Conservation (phyloP, 2,797 vertebrate species). For the Argya squamiceps region DNA sequence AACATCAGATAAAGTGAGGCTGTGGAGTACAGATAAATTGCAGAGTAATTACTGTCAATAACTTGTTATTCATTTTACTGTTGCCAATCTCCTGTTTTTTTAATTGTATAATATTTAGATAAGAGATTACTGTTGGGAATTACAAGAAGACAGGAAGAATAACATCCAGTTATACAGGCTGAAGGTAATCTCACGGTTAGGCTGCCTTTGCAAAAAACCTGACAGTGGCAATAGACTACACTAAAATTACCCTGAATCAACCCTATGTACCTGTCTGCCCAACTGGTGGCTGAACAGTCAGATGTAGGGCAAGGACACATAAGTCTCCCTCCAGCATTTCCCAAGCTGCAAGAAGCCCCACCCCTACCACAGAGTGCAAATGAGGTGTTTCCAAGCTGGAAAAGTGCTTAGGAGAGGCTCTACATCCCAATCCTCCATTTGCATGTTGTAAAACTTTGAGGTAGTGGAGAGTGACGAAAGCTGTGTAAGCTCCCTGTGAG, state of each 20-base stretch:
- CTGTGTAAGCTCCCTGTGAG: background rate
- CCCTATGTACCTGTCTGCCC: background rate
- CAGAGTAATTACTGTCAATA: conserved; percentile 66
- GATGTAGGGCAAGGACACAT: background rate
- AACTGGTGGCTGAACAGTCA: background rate
- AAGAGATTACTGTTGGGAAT: conserved; percentile 15
- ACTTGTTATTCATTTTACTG: conserved; percentile 10
- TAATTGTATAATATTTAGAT: conserved; percentile 46
- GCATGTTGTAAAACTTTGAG: background rate
- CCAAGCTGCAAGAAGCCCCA: background rate
- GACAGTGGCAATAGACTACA: background rate
- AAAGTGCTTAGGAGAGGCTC: background rate
- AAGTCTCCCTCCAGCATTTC: background rate
- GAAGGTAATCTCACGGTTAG: background rate
- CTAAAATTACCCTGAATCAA: background rate
- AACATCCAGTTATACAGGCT: background rate
- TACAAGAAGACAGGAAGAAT: conserved; percentile 37
- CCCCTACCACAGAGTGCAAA: background rate
- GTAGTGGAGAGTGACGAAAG: background rate
- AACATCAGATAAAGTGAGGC: conserved; percentile 32
- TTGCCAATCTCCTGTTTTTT: conserved; percentile 10
- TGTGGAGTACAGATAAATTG: conserved; percentile 35
- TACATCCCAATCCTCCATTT: background rate
- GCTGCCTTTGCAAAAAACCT: background rate
- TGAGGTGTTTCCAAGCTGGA: background rate